Evolutionary conservation across 1,140 invertebrate genomes (phyloP), one percentile per base, ranked within the genome.

Genomic region (Oscheius sp.): DNA sequence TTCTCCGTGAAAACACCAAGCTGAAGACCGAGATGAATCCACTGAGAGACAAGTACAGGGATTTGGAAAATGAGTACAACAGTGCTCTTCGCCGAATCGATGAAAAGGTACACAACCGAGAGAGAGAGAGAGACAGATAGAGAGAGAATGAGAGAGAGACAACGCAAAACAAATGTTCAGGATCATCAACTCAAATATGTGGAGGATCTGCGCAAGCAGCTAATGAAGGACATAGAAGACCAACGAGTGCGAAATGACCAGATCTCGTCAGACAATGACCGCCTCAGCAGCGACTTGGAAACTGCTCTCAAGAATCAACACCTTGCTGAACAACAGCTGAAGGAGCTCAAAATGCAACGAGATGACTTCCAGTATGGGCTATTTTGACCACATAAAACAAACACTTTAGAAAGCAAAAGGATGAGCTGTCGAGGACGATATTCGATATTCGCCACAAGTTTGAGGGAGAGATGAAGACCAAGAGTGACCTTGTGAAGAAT

Each of bases 31-130:
- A 83, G 64, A 36, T 79, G 29, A 73, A 75, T 18, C 83, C 79
- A 31, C 61, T 83, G n/a, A 74, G 77, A 36, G 73, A 77, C 64
- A 81, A 79, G 71, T 79, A 71, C 46, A 72, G 80, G 23, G 82
- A 83, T 52, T 34, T 79, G 59, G 82, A 83, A 71, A 79, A 78
- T 31, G 77, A 83, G 46, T 80, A 82, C 67, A 83, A 83, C 36
- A 70, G 59, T 20, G 26, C 76, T 23, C 38, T 81, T 32, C 55
- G 81, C 23, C 67, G 73, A 31, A 35, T 84, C 1, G 82, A 83
- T 34, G 82, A 83, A 58, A 83, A 80, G 74, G 81, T 80, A 78
- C 36, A 10, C 38, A 38, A 36, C 2, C n/a, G 18, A 29, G 7
- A 49, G 28, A 35, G 20, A 70, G 29, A 61, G n/a, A n/a, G n/a